Percentiles rank a stretch among this genome's conserved stretches.
phyloP scores from a whole-genome alignment of 2,113 vertebrate genomes.

The Scophthalmus maximus region DNA sequence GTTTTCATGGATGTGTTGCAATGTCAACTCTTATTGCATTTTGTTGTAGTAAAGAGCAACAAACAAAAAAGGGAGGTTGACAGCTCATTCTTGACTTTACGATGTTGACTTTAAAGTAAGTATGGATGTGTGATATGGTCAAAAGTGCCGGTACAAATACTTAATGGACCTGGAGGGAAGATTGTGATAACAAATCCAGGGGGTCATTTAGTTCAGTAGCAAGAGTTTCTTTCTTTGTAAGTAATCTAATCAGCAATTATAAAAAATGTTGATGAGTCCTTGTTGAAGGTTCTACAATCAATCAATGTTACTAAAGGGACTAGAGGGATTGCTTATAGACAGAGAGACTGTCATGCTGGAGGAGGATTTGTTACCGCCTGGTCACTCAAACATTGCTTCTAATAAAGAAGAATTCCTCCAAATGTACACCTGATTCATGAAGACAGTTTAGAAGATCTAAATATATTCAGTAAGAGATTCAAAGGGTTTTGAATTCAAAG shows the following conservation, averaged over 20 bases:
- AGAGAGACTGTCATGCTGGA: too few relatives aligned
- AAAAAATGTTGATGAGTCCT: background rate
- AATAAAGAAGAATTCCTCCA: too few relatives aligned
- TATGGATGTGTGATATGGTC: background rate
- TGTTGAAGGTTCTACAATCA: background rate
- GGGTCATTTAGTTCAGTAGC: background rate
- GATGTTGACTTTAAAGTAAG: background rate
- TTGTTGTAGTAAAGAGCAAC: background rate
- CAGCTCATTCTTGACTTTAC: background rate
- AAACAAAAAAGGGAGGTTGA: background rate
- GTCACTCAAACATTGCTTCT: too few relatives aligned
- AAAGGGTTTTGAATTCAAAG: too few relatives aligned
- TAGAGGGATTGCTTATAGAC: too few relatives aligned
- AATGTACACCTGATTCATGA: too few relatives aligned
- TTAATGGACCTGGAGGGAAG: background rate
- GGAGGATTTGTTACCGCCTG: too few relatives aligned
- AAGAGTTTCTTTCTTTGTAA: background rate
- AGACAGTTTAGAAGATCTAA: too few relatives aligned
- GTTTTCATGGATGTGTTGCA: conserved; percentile 39
- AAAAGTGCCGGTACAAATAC: background rate
- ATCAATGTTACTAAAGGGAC: background rate
- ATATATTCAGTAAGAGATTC: too few relatives aligned
- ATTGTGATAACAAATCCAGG: background rate
- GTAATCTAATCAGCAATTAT: background rate
- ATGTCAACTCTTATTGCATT: conserved; percentile 14